Base-by-base conservation (phyloP, 2,888 invertebrate genomes). In the Danaus chrysippus region DNA sequence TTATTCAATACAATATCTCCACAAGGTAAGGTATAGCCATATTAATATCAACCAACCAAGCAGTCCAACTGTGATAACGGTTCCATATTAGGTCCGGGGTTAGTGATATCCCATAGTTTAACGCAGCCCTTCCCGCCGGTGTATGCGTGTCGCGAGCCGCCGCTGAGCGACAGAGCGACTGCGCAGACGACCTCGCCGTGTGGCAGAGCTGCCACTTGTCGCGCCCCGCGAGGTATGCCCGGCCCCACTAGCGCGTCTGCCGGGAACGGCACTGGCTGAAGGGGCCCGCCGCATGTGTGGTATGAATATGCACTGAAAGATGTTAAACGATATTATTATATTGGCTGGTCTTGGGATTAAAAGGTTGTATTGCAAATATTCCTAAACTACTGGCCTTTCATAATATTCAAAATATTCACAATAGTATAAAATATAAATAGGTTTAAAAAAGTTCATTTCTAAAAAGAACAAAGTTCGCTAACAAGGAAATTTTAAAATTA, bases 111-210 rank as follows among this genome's bases (percentile, higher is more conserved):
- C 98, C 98, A 98, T 17, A 98, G 96, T 87, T 99, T 99, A 68
- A 99, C 98, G 84, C 98, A 97, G 41, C 98, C 98, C 88, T 98
- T 99, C 68, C 98, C 98, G 34, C 98, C 99, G 0, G 99, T 99
- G 88, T 98, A 99, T n/a, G 98, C 97, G 84, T 97, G 96, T 73
- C 97, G 93, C 68, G 96, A 95, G 8, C 95, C 94, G 79, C 94
- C 91, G 9, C 74, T 69, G 10, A 79, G 92, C 63, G 97, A 96
- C 81, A 99, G 95, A 57, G 99, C 98, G 56, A 99, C 99, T 0
- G 98, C 99, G 84, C 99, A 99, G 43, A 99, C 99, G 53, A 99
- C 91, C 84, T 99, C 99, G 9, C 99, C 99, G 85, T 99, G 99
- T 67, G 95, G 96, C 68, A 99, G 86, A 9, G 97, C 96, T 81